These are phyloP conservation scores for Chironomus striatipennis DNA, from an alignment of 1,140 invertebrate species.

Conservation along the genomic window DNA sequence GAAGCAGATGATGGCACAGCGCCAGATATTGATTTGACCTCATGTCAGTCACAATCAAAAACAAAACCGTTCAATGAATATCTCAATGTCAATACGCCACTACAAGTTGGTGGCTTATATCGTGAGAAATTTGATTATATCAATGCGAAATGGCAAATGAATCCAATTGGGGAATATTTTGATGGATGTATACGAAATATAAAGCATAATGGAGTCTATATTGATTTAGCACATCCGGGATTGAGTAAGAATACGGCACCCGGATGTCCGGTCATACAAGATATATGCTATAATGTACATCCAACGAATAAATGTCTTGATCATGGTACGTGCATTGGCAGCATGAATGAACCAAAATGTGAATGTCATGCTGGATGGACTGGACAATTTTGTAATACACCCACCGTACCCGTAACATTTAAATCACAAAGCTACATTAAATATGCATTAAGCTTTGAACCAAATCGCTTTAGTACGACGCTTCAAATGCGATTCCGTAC, in stretches of 20 bases:
- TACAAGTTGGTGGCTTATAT: conserved; percentile 56
- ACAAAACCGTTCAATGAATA: conserved; percentile 59
- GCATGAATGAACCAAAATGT: conserved; percentile 50
- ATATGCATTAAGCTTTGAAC: conserved; percentile 58
- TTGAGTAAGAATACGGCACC: conserved; percentile 45
- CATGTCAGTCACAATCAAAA: conserved; percentile 49
- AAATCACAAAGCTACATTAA: conserved; percentile 56
- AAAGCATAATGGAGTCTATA: conserved; percentile 57
- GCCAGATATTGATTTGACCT: conserved; percentile 47
- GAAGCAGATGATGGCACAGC: conserved; percentile 48
- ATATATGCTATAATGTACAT: conserved; percentile 44
- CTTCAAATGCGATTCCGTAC: conserved; percentile 60
- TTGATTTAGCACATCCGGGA: conserved; percentile 52
- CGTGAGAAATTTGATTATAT: conserved; percentile 45
- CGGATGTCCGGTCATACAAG: conserved; percentile 52
- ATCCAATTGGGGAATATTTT: conserved; percentile 48
- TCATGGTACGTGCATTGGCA: conserved; percentile 56
- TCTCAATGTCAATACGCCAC: conserved; percentile 57
- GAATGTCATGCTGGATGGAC: conserved; percentile 56
- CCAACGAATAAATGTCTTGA: conserved; percentile 44
- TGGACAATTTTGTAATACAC: conserved; percentile 48
- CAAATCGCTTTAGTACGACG: conserved; percentile 50
- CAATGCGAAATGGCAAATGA: conserved; percentile 44
- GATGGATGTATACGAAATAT: conserved; percentile 61
- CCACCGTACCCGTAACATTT: conserved; percentile 51